Base-by-base conservation (phyloP, 2,797 vertebrate genomes). In the Anas bahamensis region DNA sequence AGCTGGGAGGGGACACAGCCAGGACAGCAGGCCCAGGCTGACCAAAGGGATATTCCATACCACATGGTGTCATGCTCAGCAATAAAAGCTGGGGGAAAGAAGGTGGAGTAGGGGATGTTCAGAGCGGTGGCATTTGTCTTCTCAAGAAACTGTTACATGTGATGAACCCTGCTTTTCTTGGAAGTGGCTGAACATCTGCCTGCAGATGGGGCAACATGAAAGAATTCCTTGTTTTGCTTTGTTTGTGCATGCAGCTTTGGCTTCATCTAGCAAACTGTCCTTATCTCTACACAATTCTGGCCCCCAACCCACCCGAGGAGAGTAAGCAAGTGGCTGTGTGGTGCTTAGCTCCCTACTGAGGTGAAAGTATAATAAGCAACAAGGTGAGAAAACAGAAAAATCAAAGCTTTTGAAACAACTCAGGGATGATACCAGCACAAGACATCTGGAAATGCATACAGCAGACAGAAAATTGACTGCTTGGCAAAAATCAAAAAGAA, bases 381-480 rank as follows among this genome's bases (percentile, higher is more conserved):
- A 82, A 75, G n/a, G 17, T 0, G 1, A 56, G 57, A 82, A 91
- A 84, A 63, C 2, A 63, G 26, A 46, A 68, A 73, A 78, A 85
- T 29, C 15, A 42, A 64, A 78, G 39, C 10, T 84, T 66, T 13
- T 79, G 39, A 31, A 83, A 73, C 22, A 57, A 31, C 33, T 84
- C 53, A 12, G 19, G 15, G 35, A 64, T 50, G 44, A 50, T 61
- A 33, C 7, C 56, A 86, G 37, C 44, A 76, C 10, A 76, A n/a
- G 28, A 37, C 13, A 9, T 3, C 1, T 1, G 65, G 83, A 78
- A 9, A 35, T 0, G 0, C 11, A 41, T 18, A 28, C 9, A 57
- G 37, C 15, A 60, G 60, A 57, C 6, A 83, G 68, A 88, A 72
- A 60, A 8, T 0, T 0, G 0, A 70, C 29, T 73, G 63, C 41